Evolutionary conservation across 2,113 vertebrate species (phyloP), one percentile per base, ranked within the genome.

Genomic region (Origma solitaria): DNA sequence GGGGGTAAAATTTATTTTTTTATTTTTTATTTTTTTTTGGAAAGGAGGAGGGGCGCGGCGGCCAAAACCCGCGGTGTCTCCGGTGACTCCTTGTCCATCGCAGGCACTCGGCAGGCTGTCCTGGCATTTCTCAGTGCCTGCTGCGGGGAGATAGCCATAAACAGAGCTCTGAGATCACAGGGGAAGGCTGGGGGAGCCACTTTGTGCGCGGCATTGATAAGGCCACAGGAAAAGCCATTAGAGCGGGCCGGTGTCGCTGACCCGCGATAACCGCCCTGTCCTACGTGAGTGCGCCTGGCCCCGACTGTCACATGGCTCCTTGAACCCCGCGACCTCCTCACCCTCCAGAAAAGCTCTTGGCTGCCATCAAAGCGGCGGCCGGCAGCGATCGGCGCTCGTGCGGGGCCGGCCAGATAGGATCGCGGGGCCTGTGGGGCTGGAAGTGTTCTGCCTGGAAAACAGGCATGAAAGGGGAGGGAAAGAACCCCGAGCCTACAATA

Each of bases 141-240:
- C 77, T 77, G 94, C 62, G 30, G 90, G 76, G 72, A 97, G 97
- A 98, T 97, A 97, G 97, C 95, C 44, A 21, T 86, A 97, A 97
- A 97, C 96, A 96, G 78, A 65, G 86, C 87, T 15, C 77, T 84
- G 96, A 98, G 95, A 97, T 97, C 97, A 94, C 18, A 92, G 96
- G 91, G 95, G 58, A 94, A 86, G 92, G 96, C 97, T 71, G 86
- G 71, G 95, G 96, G 81, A 96, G 95, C 85, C 92, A 95, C 97
- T 97, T 96, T 98, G 97, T 98, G 97, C 86, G 47, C 95, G 19
- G 86, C 93, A 19, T 96, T 95, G 98, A 98, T 98, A 98, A 98
- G 97, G 96, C 80, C 96, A 86, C 97, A 97, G 97, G 98, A 98
- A 98, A 97, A 98, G 96, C 97, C 98, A 96, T 97, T 96, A 96